Conservation (phyloP, 2,113 vertebrate genomes). For the Vulpes ferrilata region DNA sequence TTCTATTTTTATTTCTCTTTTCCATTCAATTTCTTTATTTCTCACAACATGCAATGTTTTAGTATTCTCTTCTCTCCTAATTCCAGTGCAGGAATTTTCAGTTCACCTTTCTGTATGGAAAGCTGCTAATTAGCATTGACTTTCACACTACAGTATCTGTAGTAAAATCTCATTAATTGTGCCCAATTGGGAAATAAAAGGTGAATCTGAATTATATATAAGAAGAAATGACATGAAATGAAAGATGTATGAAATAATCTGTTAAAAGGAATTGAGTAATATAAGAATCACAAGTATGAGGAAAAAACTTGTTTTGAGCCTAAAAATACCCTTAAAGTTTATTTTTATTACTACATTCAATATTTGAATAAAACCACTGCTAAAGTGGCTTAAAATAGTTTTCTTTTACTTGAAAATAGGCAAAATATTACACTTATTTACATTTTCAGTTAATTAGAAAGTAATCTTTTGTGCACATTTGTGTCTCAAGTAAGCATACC, state of each 20-base stretch:
- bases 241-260: not conserved
- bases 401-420: not conserved
- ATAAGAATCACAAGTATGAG: not conserved
- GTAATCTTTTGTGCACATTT: not conserved
- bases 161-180: conserved; percentile 24
- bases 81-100: not conserved
- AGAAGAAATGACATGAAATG: conserved; percentile 19
- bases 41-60: not conserved
- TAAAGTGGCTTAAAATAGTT: not conserved
- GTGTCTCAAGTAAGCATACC: not conserved
- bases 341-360: not conserved
- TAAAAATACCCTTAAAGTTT: not conserved
- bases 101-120: not conserved
- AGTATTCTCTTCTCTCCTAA: conserved; percentile 2
- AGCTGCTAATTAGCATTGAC: conserved; percentile 1
- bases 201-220: conserved; percentile 29
- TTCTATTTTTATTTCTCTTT: not conserved
- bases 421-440: not conserved
- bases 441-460: not conserved
- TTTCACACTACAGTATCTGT: not conserved
- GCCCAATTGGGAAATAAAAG: conserved; percentile 18
- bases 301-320: not conserved
- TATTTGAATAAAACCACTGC: not conserved
- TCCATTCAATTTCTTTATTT: not conserved
- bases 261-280: not conserved